Base-by-base conservation (phyloP, 2,797 vertebrate genomes). In the Macropodus opercularis region DNA sequence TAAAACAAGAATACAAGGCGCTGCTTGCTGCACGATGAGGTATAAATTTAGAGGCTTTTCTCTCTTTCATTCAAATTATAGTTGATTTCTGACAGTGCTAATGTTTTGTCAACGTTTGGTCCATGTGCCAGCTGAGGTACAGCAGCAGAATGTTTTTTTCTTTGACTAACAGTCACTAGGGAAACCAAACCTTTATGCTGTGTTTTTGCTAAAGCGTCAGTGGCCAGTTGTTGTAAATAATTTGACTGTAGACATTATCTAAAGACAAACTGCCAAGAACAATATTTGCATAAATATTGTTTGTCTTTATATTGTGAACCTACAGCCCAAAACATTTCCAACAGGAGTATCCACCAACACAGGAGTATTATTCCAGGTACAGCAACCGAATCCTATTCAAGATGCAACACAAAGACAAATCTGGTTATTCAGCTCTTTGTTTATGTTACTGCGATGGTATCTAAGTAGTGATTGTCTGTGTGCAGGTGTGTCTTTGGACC, bases 401-500 rank as follows among this genome's bases (percentile, higher is more conserved):
- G 34, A 14, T n/a, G n/a, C 21, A 6, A 36, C n/a, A 32, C 39
- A 6, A 1, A 18, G 4, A 17, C 14, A 39, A 31, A 11, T 8
- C 27, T 40, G 5, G 14, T 47, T 18, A 24, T 22, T 38, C 15
- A 44, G 24, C 55, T 40, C 24, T 58, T 18, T 38, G 36, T 38
- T 21, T 15, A 39, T 36, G 2, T 8, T 14, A 17, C 24, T 14
- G 19, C 5, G 26, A 15, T 13, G 17, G 40, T 9, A 44, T 24
- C 26, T 23, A 8, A 4, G 8, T 29, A n/a, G 39, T 27, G 49
- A 48, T 17, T 40, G 27, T 41, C 42, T 23, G 19, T 5, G 3
- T 26, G 4, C 21, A 62, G 51, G 29, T 32, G 50, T 10, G 39
- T 40, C 55, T 51, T 59, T 53, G 40, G 43, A 21, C 26, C 24